phyloP scores from a whole-genome alignment of 2,113 vertebrate genomes.

The Neoarius graeffei region DNA sequence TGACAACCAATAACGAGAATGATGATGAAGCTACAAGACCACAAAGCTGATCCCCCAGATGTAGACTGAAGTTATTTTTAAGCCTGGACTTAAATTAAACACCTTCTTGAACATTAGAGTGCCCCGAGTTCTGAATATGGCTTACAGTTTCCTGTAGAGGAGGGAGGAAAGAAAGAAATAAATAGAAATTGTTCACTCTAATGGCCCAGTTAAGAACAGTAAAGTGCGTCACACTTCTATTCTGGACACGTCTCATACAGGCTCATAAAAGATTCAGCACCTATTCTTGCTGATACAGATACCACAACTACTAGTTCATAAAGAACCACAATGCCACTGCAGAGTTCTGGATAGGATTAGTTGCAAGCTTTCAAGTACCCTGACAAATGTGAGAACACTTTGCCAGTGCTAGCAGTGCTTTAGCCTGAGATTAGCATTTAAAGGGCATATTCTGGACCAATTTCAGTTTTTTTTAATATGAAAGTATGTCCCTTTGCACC shows the following conservation, averaged over 20 bases:
- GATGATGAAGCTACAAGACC: conserved; percentile 50
- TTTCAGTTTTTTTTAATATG: too few species aligned
- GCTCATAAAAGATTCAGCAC: conserved; percentile 46
- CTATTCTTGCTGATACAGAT: conserved; percentile 55
- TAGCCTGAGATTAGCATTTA: not conserved
- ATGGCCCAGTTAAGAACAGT: conserved; percentile 55
- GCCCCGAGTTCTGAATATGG: not conserved
- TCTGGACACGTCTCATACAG: conserved; percentile 52
- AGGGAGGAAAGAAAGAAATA: too few species aligned
- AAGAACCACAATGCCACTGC: conserved; percentile 9
- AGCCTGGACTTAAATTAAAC: not conserved
- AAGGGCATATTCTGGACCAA: too few species aligned
- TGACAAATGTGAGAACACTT: not conserved
- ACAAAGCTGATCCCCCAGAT: conserved; percentile 2
- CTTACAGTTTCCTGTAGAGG: conserved; percentile 58
- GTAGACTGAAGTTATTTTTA: not conserved
- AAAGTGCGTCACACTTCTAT: conserved; percentile 55
- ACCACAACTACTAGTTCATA: conserved; percentile 45
- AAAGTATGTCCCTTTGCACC: too few species aligned
- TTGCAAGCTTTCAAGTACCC: not conserved
- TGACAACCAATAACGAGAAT: conserved; percentile 19
- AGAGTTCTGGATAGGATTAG: not conserved
- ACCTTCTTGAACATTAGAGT: too few species aligned
- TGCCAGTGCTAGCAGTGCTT: too few species aligned
- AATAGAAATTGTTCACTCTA: not conserved